These are phyloP conservation scores for Hecatera dysodea DNA, from an alignment of 2,888 invertebrate genomes.

Conservation along the genomic window DNA sequence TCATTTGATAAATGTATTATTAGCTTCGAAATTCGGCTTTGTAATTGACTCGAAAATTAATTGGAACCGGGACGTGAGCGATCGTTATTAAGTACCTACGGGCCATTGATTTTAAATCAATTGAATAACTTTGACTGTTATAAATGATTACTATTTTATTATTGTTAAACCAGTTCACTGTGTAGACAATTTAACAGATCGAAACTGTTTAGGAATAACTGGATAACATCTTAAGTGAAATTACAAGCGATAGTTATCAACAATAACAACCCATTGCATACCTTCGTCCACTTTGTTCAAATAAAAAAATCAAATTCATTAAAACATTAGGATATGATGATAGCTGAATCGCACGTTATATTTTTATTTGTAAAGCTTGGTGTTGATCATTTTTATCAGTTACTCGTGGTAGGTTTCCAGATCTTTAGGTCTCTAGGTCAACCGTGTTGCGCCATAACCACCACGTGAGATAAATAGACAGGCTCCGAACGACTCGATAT, in stretches of 20 bases:
- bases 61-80: slow-evolving; percentile 30
- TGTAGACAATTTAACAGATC: slow-evolving; percentile 28
- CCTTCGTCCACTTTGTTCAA: neutral
- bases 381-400: slow-evolving; percentile 48
- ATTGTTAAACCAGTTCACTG: slow-evolving; percentile 30
- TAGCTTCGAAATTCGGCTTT: slow-evolving; percentile 12
- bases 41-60: slow-evolving; percentile 45
- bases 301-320: neutral
- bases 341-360: slow-evolving; percentile 29
- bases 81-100: slow-evolving; percentile 22
- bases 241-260: neutral
- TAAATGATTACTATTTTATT: slow-evolving; percentile 42
- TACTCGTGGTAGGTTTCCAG: slow-evolving; percentile 62
- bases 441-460: slow-evolving; percentile 59
- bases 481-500: slow-evolving; percentile 59
- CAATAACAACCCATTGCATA: neutral
- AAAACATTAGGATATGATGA: slow-evolving; percentile 9
- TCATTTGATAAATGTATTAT: slow-evolving; percentile 6
- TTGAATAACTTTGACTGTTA: slow-evolving; percentile 35
- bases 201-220: slow-evolving; percentile 33
- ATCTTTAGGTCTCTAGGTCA: slow-evolving; percentile 72
- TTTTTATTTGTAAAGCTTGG: slow-evolving; percentile 37
- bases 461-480: slow-evolving; percentile 68
- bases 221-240: slow-evolving; percentile 3
- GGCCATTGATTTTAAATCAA: slow-evolving; percentile 32